Base-by-base conservation (phyloP, 2,888 invertebrate genomes). In the Caenorhabditis sinica region DNA sequence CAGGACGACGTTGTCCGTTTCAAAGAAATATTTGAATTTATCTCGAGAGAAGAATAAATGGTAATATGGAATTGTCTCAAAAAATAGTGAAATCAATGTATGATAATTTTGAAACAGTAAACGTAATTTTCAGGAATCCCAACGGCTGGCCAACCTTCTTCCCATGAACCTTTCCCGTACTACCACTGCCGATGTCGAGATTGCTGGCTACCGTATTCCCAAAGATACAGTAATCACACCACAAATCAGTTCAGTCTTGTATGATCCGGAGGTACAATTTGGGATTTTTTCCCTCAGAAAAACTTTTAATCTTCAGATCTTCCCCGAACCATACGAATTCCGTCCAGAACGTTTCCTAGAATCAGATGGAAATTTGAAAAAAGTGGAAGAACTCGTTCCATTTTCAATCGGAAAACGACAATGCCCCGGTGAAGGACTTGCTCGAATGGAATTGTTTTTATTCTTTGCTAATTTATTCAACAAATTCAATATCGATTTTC, bases 381-480 rank as follows among this genome's bases (percentile, higher is more conserved):
- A 82, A 74, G 65, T 84, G 9, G 84, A 84, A 60, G 71, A 86
- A 61, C 66, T 88, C 65, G 73, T 83, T 3, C 88, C 88, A n/a
- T 88, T 88, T 63, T 88, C 88, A 8, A 75, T 86, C n/a, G 88
- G 88, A 45, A 85, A 83, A 66, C 83, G 88, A 15, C 86, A 88
- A 56, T 88, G 88, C 83, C 82, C 81, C 0, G 88, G 88, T 3
- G 88, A 88, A 66, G 86, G 88, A 61, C 60, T 88, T 17, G 88
- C 88, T 0, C 40, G 65, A 58, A 77, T 86, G 82, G 86, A 88
- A 63, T 71, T 88, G 5, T 88, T 88, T 74, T 43, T 88, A 6
- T 86, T 86, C 61, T 82, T 88, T 43, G 72, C 85, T 5, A 88
- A 88, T 56, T 43, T 88, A 3, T 83, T 85, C 51, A 85, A 88